These are phyloP conservation scores for Kryptopterus vitreolus DNA, from an alignment of 2,797 vertebrate genomes.

Conservation along the genomic window DNA sequence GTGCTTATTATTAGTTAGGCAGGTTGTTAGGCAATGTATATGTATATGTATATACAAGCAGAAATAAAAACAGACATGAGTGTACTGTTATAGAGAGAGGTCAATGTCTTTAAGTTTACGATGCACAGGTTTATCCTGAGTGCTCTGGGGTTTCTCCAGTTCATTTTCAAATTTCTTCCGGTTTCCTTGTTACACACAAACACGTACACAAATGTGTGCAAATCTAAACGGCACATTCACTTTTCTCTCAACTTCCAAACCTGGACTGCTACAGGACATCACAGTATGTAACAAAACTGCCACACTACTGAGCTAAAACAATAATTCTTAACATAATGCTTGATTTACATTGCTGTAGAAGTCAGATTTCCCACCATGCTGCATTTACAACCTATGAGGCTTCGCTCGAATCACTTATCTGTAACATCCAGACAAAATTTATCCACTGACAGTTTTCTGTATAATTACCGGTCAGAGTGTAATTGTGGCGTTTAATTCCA, in stretches of 20 bases:
- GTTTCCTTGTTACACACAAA: neutral
- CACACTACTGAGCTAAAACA: conserved; percentile 1
- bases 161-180: conserved; percentile 20
- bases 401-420: neutral
- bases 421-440: neutral
- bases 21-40: no score
- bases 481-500: neutral
- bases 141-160: conserved; percentile 10
- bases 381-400: neutral
- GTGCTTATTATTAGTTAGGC: no score
- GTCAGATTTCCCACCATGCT: neutral
- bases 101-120: conserved; percentile 28
- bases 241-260: neutral
- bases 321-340: neutral
- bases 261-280: neutral
- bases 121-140: neutral
- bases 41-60: no score
- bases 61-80: conserved; percentile 25
- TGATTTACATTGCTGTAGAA: neutral
- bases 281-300: neutral
- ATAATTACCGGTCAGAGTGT: neutral
- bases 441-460: neutral
- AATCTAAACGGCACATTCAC: neutral
- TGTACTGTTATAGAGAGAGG: conserved; percentile 19
- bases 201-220: neutral